Conservation (phyloP, 2,888 invertebrate species). For the Acronicta aceris region DNA sequence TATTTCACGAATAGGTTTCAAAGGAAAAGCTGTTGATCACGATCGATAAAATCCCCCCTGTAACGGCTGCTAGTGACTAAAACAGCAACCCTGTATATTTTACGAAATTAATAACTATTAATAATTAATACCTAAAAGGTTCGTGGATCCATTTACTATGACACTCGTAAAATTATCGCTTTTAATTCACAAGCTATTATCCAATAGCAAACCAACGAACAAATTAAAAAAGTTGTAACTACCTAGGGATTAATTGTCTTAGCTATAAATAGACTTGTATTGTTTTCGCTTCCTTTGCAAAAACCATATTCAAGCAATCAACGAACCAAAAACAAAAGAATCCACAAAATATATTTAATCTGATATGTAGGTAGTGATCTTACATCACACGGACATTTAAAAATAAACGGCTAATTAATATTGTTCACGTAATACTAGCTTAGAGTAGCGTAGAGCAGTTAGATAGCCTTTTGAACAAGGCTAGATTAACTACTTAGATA, state of each 20-base stretch:
- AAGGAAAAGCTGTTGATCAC: too few relatives aligned
- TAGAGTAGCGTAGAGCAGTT: slow-evolving; percentile 20
- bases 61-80: too few relatives aligned
- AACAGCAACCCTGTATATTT: too few relatives aligned
- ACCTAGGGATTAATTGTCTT: background rate
- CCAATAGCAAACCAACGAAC: too few relatives aligned
- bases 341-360: slow-evolving; percentile 11
- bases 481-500: slow-evolving; percentile 16
- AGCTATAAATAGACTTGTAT: background rate
- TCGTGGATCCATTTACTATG: too few relatives aligned
- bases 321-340: slow-evolving; percentile 4
- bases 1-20: too few relatives aligned
- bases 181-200: too few relatives aligned
- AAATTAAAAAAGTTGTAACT: background rate
- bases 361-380: background rate
- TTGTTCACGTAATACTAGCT: slow-evolving; percentile 18
- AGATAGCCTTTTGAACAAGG: slow-evolving; percentile 17
- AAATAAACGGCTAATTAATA: slow-evolving; percentile 34
- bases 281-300: background rate
- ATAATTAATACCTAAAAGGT: too few relatives aligned
- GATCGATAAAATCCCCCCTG: too few relatives aligned
- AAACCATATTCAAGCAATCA: background rate
- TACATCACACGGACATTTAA: slow-evolving; percentile 32
- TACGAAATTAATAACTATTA: too few relatives aligned
- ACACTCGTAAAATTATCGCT: too few relatives aligned